phyloP scores from a whole-genome alignment of 2,797 vertebrate species.

The Gallirallus australis region DNA sequence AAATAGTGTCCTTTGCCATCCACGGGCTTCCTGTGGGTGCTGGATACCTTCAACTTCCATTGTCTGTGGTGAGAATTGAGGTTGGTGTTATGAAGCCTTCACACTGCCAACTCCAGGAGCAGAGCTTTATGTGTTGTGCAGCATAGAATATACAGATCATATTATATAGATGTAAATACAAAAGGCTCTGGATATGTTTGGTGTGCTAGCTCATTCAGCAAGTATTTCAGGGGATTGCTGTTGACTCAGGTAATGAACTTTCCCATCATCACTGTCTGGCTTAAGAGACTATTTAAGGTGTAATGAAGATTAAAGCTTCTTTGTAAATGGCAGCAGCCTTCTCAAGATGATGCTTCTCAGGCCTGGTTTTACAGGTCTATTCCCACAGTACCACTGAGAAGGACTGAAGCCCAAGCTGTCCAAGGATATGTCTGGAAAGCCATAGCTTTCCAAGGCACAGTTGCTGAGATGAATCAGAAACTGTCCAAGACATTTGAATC shows the following conservation, averaged over 20 bases:
- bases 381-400: background rate
- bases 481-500: background rate
- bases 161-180: background rate
- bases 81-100: background rate
- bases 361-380: background rate
- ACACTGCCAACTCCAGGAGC: background rate
- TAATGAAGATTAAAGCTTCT: background rate
- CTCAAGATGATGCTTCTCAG: background rate
- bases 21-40: background rate
- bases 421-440: background rate
- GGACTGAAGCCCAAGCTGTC: background rate
- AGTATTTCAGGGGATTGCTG: background rate
- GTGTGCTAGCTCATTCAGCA: background rate
- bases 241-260: background rate
- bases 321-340: background rate
- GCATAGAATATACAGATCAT: background rate
- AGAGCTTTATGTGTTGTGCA: background rate
- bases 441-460: background rate
- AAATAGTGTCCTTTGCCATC: background rate
- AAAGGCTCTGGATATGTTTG: background rate
- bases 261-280: background rate
- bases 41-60: background rate
- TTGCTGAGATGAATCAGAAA: background rate
- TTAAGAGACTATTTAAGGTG: background rate
- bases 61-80: accelerated